Evolutionary conservation across 1,140 invertebrate species (phyloP).

Genomic region (Drosophila seguyi): DNA sequence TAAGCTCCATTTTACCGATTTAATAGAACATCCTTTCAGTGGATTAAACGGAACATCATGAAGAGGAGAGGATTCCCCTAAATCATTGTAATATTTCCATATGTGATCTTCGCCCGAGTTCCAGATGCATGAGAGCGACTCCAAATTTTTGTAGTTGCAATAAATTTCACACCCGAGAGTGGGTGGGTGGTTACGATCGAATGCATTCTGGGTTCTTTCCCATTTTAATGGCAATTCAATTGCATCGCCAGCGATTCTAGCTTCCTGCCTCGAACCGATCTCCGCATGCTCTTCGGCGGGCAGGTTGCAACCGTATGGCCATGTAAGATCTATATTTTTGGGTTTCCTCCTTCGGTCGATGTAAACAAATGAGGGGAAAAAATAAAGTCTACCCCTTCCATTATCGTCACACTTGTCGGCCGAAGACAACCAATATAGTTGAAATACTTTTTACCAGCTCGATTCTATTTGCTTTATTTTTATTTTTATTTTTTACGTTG

Average conservation of each 20-base stretch:
- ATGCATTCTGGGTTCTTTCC: slow-evolving; percentile 24
- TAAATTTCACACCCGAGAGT: slow-evolving; percentile 48
- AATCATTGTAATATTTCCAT: background rate
- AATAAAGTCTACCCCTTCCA: slow-evolving; percentile 12
- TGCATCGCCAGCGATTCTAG: slow-evolving; percentile 63
- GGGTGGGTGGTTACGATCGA: slow-evolving; percentile 12
- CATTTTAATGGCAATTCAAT: slow-evolving; percentile 76
- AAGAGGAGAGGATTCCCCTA: background rate
- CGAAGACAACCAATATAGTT: slow-evolving; percentile 45
- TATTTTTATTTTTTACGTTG: slow-evolving; percentile 26
- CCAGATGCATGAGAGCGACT: slow-evolving; percentile 26
- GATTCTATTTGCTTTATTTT: slow-evolving; percentile 29
- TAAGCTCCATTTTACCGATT: no score
- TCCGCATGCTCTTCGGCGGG: slow-evolving; percentile 10
- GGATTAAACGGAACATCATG: background rate
- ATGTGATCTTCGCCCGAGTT: background rate
- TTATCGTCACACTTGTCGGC: slow-evolving; percentile 57
- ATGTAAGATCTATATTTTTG: slow-evolving; percentile 57
- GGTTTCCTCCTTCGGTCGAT: slow-evolving; percentile 51
- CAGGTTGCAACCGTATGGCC: slow-evolving; percentile 76
- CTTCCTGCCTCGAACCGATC: slow-evolving; percentile 54
- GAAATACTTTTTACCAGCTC: slow-evolving; percentile 47
- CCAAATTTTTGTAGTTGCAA: slow-evolving; percentile 16
- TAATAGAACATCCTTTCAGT: no score
- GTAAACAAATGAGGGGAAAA: slow-evolving; percentile 55